Evolutionary conservation across 2,888 invertebrate species (phyloP).

Genomic region (Lasioglossum morio): DNA sequence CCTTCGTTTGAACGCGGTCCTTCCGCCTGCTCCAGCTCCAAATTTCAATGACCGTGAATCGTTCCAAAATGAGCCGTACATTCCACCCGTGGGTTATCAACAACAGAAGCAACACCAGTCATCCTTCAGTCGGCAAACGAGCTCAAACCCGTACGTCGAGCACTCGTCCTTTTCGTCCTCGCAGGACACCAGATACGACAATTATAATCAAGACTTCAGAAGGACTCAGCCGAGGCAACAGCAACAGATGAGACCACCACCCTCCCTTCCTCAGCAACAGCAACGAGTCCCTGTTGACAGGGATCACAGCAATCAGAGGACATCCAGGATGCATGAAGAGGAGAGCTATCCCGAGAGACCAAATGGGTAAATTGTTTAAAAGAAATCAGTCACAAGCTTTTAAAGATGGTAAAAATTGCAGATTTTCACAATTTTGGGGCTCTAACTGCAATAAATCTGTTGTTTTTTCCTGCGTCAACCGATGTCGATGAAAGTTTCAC

Average conservation of each 20-base stretch:
- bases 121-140: constrained; percentile 41
- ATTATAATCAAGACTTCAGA: constrained; percentile 76
- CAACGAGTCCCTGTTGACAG: constrained; percentile 50
- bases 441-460: too few species aligned
- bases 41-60: constrained; percentile 72
- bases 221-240: constrained; percentile 74
- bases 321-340: constrained; percentile 59
- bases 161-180: constrained; percentile 67
- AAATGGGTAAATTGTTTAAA: constrained; percentile 71
- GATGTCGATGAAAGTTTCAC: too few species aligned
- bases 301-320: constrained; percentile 40
- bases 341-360: constrained; percentile 77
- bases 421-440: too few species aligned
- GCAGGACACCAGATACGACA: constrained; percentile 74
- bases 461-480: too few species aligned
- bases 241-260: constrained; percentile 63
- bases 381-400: background rate
- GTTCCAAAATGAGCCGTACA: constrained; percentile 78
- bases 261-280: constrained; percentile 31
- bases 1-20: constrained; percentile 77
- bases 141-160: constrained; percentile 46
- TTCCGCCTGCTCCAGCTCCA: constrained; percentile 73
- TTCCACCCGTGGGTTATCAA: constrained; percentile 76
- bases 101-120: constrained; percentile 66
- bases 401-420: too few species aligned